Base-by-base conservation (phyloP, 1,140 invertebrate genomes). In the Aplysia californica region DNA sequence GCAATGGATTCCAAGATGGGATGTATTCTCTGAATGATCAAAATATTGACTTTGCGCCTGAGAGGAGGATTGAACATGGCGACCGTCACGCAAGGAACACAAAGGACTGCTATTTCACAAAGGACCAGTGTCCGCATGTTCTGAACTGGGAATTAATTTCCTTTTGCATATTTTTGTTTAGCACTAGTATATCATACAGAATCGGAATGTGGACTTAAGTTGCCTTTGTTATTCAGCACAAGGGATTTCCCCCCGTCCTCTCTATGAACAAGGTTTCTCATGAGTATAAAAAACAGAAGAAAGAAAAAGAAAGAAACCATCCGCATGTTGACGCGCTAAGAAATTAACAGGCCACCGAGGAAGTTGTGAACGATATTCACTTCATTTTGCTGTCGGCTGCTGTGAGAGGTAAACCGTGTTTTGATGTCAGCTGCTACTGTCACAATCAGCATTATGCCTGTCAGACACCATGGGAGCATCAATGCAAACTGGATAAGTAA, bases 401-500 rank as follows among this genome's bases (percentile, higher is more conserved):
- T n/a, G n/a, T n/a, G n/a, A n/a, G n/a, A n/a, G n/a, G n/a, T n/a
- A n/a, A n/a, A n/a, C n/a, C n/a, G n/a, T n/a, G n/a, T n/a, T n/a
- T 61, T 20, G 26, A 66, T 65, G 61, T 66, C 61, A 3, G 23
- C 72, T 3, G 72, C 72, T 33, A 66, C 72, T 1, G 59, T 75
- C 72, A 75, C 72, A 3, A 75, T 75, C 61, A 75, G 72, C 61
- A 55, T 75, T 23, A 75, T 75, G 72, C 72, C 72, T 4, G 38
- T 75, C 5, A 2, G 72, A 50, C 72, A 75, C 72, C 72, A 75
- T 75, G 72, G 72, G 23, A 41, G 59, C 36, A 39, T 75, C 35
- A 75, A 75, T 38, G 33, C 56, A 33, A 75, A 75, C 61, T 75
- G 72, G 72, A 75, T 75, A 64, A 75, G 72, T 75, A 75, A 65